Evolutionary conservation across 1,140 invertebrate genomes (phyloP).

Genomic region (Coptotermes formosanus): DNA sequence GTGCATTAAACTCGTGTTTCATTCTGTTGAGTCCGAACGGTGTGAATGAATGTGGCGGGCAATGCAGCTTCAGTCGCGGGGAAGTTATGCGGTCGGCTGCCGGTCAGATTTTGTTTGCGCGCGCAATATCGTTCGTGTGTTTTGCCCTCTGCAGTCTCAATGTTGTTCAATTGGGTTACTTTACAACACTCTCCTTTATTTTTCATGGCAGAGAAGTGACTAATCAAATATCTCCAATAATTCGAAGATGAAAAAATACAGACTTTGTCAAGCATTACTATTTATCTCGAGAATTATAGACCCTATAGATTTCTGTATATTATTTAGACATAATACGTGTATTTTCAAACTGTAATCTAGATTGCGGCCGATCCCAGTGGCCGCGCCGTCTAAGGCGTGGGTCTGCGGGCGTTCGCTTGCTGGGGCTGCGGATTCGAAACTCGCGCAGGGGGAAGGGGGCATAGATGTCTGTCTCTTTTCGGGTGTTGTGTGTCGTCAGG

Average conservation of each 20-base stretch:
- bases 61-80: not conserved
- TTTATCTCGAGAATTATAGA: not conserved
- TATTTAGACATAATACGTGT: too few species aligned
- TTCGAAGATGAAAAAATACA: not conserved
- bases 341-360: too few species aligned
- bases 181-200: not conserved
- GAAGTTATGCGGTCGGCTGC: not conserved
- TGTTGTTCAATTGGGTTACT: not conserved
- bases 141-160: not conserved
- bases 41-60: not conserved
- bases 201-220: not conserved
- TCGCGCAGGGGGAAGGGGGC: too few species aligned
- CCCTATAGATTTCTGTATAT: too few species aligned
- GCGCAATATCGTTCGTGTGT: not conserved
- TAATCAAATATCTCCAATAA: not conserved
- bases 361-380: too few species aligned
- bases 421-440: too few species aligned
- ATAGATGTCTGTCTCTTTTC: too few species aligned
- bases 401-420: too few species aligned
- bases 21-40: not conserved
- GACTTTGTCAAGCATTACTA: not conserved
- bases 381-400: too few species aligned
- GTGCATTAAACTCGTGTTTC: not conserved
- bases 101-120: not conserved
- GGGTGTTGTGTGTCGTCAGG: too few species aligned